A percentile compares a stretch with the other conserved stretches of the same genome.
Evolutionary conservation across 2,113 vertebrate species (phyloP).

Genomic region (Smithornis capensis): DNA sequence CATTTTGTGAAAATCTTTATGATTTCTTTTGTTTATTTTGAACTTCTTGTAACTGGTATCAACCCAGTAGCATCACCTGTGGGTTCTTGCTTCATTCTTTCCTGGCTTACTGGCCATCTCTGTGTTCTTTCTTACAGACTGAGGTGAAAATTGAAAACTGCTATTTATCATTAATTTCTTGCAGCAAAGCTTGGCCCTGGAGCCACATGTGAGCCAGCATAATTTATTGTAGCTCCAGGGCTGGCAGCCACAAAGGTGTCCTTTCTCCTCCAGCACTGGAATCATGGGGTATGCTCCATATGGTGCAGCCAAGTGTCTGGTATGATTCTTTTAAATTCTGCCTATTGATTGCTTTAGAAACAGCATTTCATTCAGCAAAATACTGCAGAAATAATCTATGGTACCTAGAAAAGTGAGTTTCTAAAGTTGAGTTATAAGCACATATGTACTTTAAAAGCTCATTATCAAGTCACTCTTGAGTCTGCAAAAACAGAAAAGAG

Average conservation of each 20-base stretch:
- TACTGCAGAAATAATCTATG: not conserved
- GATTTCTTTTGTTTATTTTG: not conserved
- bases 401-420: not conserved
- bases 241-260: not conserved
- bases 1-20: not conserved
- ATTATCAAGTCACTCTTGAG: not conserved
- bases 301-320: rapidly evolving
- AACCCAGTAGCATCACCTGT: not conserved
- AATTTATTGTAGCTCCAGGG: not conserved
- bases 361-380: not conserved
- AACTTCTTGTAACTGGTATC: not conserved
- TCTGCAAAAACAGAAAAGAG: not conserved
- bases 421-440: not conserved
- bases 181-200: not conserved
- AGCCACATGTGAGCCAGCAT: not conserved
- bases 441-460: not conserved
- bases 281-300: rapidly evolving
- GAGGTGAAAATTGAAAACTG: not conserved
- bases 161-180: not conserved
- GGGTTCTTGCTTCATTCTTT: not conserved
- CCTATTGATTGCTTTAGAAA: not conserved
- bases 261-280: not conserved
- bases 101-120: not conserved
- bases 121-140: not conserved
- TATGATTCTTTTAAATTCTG: not conserved